These are phyloP conservation scores for Phengaris arion DNA, from an alignment of 2,888 invertebrate species.

Conservation along the genomic window DNA sequence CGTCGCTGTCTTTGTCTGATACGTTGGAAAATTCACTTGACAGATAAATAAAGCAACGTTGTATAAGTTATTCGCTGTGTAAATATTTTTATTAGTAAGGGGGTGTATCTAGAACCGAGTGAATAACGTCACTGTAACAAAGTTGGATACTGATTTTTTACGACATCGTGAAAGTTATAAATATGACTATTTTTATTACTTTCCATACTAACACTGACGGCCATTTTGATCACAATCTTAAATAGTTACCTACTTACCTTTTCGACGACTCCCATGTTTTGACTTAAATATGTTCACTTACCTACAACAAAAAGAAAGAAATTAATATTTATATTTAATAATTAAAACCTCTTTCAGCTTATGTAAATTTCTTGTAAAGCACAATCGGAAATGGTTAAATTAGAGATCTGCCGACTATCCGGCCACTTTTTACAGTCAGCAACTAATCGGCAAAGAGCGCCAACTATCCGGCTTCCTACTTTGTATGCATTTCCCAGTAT, in stretches of 20 bases:
- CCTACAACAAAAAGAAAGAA: slow-evolving; percentile 21
- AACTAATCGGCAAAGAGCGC: too few relatives aligned
- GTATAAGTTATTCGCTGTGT: background rate
- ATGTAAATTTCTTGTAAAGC: too few relatives aligned
- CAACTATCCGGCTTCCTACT: too few relatives aligned
- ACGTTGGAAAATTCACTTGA: too few relatives aligned
- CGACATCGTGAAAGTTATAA: background rate
- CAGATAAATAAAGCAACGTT: too few relatives aligned
- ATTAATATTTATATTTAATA: background rate
- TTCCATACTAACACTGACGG: background rate
- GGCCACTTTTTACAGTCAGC: too few relatives aligned
- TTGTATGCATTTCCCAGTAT: too few relatives aligned
- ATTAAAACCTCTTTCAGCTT: too few relatives aligned
- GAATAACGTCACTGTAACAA: background rate
- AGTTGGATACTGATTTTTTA: background rate
- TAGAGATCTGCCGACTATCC: too few relatives aligned
- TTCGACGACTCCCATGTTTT: background rate
- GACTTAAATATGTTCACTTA: slow-evolving; percentile 4
- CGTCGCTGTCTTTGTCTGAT: too few relatives aligned
- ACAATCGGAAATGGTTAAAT: background rate
- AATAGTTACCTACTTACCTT: slow-evolving; percentile 9
- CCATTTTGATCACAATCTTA: background rate
- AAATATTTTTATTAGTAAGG: background rate
- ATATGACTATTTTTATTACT: background rate
- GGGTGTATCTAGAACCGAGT: background rate